phyloP scores from a whole-genome alignment of 2,888 invertebrate genomes.

The Lycophotia porphyrea region DNA sequence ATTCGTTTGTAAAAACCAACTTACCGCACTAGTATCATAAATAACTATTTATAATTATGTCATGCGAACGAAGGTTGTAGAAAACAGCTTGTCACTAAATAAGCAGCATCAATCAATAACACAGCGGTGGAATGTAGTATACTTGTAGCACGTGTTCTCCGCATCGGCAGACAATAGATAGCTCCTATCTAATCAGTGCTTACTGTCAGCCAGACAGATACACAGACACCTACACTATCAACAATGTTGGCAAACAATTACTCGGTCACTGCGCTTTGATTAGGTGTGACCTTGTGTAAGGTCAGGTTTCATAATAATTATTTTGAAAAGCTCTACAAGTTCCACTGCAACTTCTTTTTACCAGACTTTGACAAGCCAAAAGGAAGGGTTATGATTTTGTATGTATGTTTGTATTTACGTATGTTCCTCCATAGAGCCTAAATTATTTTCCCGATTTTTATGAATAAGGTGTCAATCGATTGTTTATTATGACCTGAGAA shows the following conservation, averaged over 20 bases:
- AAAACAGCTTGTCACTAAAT: too few species aligned
- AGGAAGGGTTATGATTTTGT: too few species aligned
- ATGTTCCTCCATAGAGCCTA: too few species aligned
- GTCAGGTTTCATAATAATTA: constrained; percentile 6
- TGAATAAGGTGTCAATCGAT: too few species aligned
- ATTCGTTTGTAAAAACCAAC: too few species aligned
- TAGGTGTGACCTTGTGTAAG: constrained; percentile 7
- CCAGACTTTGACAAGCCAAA: too few species aligned
- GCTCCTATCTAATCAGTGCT: constrained; percentile 25
- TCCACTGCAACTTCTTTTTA: background rate
- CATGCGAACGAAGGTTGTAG: too few species aligned
- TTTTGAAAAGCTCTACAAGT: background rate
- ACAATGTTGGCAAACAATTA: background rate
- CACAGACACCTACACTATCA: constrained; percentile 12
- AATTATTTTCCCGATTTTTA: too few species aligned
- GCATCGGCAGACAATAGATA: constrained; percentile 8
- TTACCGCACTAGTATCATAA: too few species aligned
- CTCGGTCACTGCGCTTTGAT: constrained; percentile 16
- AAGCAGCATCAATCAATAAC: constrained; percentile 15
- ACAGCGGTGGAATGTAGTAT: background rate
- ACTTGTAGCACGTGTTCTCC: background rate
- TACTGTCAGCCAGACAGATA: constrained; percentile 34
- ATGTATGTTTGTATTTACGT: too few species aligned
- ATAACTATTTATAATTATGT: too few species aligned
- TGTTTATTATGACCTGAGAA: too few species aligned